phyloP scores from a whole-genome alignment of 2,797 vertebrate species.

The Gallinago solitaria region DNA sequence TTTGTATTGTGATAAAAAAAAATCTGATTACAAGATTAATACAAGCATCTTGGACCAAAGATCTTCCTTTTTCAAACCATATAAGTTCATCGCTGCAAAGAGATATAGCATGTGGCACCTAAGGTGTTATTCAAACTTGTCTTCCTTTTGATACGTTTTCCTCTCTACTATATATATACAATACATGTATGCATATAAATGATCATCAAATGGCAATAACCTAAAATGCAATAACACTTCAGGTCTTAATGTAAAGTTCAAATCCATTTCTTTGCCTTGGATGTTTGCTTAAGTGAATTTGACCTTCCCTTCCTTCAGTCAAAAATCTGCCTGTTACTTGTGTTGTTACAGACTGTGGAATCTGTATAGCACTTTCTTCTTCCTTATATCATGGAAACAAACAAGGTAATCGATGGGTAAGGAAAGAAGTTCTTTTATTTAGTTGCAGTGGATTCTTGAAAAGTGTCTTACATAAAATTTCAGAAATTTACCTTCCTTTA shows the following conservation, averaged over 20 bases:
- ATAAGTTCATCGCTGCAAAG: neutral
- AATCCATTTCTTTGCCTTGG: neutral
- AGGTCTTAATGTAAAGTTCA: neutral
- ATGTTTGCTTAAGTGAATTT: slow-evolving; percentile 7
- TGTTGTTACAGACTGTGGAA: neutral
- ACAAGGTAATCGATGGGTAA: neutral
- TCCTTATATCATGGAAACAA: neutral
- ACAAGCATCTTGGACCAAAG: neutral
- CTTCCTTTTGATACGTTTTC: neutral
- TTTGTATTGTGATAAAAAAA: neutral
- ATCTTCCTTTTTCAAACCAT: neutral
- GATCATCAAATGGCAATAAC: neutral
- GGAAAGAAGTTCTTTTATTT: neutral
- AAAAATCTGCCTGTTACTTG: neutral
- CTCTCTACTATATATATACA: neutral
- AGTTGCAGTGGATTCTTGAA: neutral
- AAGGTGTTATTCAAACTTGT: neutral
- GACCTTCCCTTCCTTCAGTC: neutral
- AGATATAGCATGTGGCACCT: fast-evolving
- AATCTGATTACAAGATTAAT: neutral
- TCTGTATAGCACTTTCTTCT: neutral
- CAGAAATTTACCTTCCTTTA: slow-evolving; percentile 37
- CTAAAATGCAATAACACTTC: neutral
- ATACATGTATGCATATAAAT: neutral
- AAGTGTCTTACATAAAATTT: neutral